phyloP scores from a whole-genome alignment of 2,888 invertebrate species.

The Lasioglossum oenotherae region DNA sequence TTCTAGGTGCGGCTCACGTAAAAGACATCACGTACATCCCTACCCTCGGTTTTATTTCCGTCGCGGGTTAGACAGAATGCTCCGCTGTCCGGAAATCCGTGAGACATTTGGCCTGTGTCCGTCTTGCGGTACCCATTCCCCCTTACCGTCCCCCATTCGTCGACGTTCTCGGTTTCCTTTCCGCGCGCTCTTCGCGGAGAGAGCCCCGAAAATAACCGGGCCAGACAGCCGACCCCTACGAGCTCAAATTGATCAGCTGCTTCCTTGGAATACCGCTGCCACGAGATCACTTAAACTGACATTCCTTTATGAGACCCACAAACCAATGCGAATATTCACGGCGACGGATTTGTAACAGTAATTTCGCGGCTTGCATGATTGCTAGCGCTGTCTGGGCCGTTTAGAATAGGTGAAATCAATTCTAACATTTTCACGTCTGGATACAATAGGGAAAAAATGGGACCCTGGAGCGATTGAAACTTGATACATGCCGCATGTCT shows the following conservation, averaged over 20 bases:
- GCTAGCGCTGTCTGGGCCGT: no score
- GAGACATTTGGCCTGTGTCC: constrained; percentile 61
- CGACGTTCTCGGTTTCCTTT: constrained; percentile 39
- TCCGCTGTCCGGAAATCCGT: constrained; percentile 65
- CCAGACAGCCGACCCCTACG: constrained; percentile 56
- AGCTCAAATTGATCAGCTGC: constrained; percentile 60
- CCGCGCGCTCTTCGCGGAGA: constrained; percentile 23
- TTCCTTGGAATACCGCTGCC: constrained; percentile 54
- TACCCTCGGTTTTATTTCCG: constrained; percentile 62
- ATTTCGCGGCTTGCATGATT: no score
- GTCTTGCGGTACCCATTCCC: constrained; percentile 19
- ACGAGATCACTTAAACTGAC: constrained; percentile 25
- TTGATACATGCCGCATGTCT: no score
- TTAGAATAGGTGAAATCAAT: no score
- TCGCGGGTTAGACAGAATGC: constrained; percentile 49
- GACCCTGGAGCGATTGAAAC: no score
- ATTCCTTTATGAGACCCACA: neutral
- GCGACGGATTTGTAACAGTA: no score
- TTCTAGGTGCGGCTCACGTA: constrained; percentile 56
- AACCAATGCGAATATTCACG: neutral
- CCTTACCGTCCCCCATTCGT: constrained; percentile 21
- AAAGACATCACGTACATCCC: constrained; percentile 51
- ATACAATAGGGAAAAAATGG: no score
- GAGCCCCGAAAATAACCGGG: constrained; percentile 61
- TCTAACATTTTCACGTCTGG: no score